Percentiles rank a stretch among this genome's conserved stretches.
Evolutionary conservation across 2,113 vertebrate species (phyloP).

Genomic region (Cyprinodon variegatus): DNA sequence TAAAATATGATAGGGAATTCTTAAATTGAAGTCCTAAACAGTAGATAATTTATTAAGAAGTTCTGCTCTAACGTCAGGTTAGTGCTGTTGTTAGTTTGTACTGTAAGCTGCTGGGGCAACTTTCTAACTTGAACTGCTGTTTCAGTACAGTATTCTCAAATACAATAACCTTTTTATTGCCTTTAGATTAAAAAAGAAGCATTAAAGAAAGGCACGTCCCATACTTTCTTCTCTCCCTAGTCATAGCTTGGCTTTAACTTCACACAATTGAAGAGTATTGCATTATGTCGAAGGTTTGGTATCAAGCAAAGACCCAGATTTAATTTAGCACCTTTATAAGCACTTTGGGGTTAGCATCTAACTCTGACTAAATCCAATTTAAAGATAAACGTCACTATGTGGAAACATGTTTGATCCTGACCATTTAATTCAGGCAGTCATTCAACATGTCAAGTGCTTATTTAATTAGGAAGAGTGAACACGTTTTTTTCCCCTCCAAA

Average conservation of each 20-base stretch:
- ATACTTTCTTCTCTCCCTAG: neutral
- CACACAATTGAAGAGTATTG: neutral
- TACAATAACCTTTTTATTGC: neutral
- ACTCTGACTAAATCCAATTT: constrained; percentile 35
- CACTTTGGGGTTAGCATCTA: constrained; percentile 7
- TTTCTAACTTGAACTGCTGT: neutral
- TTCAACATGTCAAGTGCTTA: constrained; percentile 34
- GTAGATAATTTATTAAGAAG: neutral
- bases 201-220: neutral
- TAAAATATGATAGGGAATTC: neutral
- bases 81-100: too few species aligned
- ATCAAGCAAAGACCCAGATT: constrained; percentile 12
- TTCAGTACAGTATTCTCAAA: neutral
- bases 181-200: neutral
- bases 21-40: too few species aligned
- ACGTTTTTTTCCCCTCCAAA: constrained; percentile 4
- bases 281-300: constrained; percentile 13
- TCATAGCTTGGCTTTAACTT: constrained; percentile 2
- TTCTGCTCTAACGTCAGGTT: neutral
- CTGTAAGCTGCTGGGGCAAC: neutral
- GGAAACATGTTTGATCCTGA: constrained; percentile 20
- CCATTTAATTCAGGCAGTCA: constrained; percentile 21
- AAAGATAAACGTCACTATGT: constrained; percentile 18
- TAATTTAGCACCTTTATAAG: constrained; percentile 7
- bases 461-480: constrained; percentile 29